Percentiles rank a stretch among this genome's conserved stretches.
Evolutionary conservation across 2,888 invertebrate species (phyloP).

Genomic region (Lydus trimaculatus): DNA sequence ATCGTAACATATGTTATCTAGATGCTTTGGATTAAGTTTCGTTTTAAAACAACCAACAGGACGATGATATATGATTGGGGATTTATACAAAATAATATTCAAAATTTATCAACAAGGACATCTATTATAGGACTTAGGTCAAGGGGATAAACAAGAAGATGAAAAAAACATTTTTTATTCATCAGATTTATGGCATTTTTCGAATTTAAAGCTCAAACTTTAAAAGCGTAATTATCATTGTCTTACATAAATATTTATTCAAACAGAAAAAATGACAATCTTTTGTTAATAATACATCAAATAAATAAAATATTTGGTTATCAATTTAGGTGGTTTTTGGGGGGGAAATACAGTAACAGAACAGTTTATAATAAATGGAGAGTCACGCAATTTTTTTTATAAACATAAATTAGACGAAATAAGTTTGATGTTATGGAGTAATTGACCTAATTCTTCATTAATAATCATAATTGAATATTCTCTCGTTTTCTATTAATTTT

Average conservation of each 20-base stretch:
- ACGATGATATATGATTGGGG: neutral
- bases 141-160: neutral
- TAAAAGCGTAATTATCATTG: neutral
- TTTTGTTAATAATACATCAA: neutral
- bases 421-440: neutral
- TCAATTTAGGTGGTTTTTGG: neutral
- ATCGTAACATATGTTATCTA: neutral
- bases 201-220: neutral
- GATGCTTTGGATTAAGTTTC: neutral
- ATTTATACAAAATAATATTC: neutral
- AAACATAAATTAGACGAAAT: too few relatives aligned
- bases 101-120: conserved; percentile 1
- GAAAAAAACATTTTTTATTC: neutral
- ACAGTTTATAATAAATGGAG: neutral
- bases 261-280: too few relatives aligned
- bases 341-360: neutral
- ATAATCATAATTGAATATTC: too few relatives aligned
- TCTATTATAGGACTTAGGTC: neutral
- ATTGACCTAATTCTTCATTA: neutral
- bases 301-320: neutral
- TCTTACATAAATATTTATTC: too few relatives aligned
- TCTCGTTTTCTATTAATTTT: neutral
- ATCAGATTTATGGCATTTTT: neutral
- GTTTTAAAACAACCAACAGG: neutral
- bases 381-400: neutral